phyloP scores from a whole-genome alignment of 2,888 invertebrate genomes.

The Tineola bisselliella region DNA sequence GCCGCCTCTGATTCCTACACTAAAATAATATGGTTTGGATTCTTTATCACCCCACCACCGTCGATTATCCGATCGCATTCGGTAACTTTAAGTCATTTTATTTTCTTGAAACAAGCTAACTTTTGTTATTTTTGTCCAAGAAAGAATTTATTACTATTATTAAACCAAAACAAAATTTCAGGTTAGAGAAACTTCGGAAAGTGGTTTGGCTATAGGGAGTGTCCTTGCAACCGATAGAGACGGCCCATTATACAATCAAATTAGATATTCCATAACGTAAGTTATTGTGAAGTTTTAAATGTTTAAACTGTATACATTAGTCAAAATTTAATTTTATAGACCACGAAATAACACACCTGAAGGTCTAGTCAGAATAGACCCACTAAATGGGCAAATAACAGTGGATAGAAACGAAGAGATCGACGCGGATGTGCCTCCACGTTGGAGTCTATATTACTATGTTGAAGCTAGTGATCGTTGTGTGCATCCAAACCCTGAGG shows the following conservation, averaged over 20 bases:
- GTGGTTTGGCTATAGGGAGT: conserved; percentile 61
- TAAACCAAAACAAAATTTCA: conserved; percentile 14
- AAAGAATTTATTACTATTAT: too few relatives aligned
- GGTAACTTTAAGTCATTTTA: too few relatives aligned
- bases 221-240: conserved; percentile 71
- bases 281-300: conserved; percentile 21
- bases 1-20: too few relatives aligned
- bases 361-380: conserved; percentile 59
- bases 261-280: conserved; percentile 66
- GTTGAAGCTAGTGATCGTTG: conserved; percentile 64
- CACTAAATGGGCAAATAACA: conserved; percentile 57
- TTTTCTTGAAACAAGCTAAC: too few relatives aligned
- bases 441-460: conserved; percentile 57
- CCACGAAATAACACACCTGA: conserved; percentile 44
- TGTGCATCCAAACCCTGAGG: conserved; percentile 26
- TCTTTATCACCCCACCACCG: too few relatives aligned
- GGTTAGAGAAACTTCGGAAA: conserved; percentile 63
- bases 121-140: too few relatives aligned
- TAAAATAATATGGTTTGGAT: too few relatives aligned
- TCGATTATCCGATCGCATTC: too few relatives aligned
- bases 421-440: conserved; percentile 64
- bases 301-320: too few relatives aligned
- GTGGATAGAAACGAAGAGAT: conserved; percentile 52
- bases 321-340: conserved; percentile 20
- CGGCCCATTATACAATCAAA: conserved; percentile 66